Conservation (phyloP, 2,113 vertebrate species). For the Collichthys lucidus region DNA sequence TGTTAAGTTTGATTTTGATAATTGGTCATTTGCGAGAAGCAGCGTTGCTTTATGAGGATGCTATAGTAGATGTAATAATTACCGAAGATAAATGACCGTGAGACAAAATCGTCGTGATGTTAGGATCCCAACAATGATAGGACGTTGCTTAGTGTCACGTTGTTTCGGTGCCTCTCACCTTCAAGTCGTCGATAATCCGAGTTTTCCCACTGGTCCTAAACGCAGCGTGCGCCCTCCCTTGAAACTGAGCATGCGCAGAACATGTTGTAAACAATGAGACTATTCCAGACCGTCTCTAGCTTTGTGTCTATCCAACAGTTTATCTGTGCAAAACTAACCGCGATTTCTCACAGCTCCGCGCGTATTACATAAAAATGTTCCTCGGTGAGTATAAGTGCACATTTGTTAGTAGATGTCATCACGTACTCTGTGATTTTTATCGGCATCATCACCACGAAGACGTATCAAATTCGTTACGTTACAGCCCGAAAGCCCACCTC, state of each 20-base stretch:
- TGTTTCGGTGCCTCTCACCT: not conserved
- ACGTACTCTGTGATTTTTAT: slow-evolving; percentile 54
- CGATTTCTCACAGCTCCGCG: slow-evolving; percentile 2
- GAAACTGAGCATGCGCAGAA: slow-evolving; percentile 79
- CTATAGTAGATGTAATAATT: not conserved
- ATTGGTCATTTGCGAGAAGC: not conserved
- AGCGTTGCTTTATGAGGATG: not conserved
- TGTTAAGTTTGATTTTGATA: not conserved
- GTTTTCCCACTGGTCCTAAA: slow-evolving; percentile 61
- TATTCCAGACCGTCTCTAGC: slow-evolving; percentile 81
- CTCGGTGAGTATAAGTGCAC: slow-evolving; percentile 77
- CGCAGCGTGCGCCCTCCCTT: slow-evolving; percentile 72
- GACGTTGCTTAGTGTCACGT: not conserved
- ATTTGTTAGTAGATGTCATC: slow-evolving; percentile 61
- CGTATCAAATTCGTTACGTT: slow-evolving; percentile 70
- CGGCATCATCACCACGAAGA: slow-evolving; percentile 65
- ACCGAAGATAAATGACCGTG: not conserved
- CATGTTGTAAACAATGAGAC: slow-evolving; percentile 86
- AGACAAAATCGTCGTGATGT: not conserved
- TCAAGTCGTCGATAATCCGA: not conserved
- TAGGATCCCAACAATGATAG: too few species aligned
- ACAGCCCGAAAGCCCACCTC: slow-evolving; percentile 62
- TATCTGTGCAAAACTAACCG: slow-evolving; percentile 62
- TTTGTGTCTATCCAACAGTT: slow-evolving; percentile 79
- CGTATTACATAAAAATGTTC: slow-evolving; percentile 62